These are phyloP conservation scores for Aphodius sticticus DNA, from an alignment of 2,888 invertebrate species.

Conservation along the genomic window DNA sequence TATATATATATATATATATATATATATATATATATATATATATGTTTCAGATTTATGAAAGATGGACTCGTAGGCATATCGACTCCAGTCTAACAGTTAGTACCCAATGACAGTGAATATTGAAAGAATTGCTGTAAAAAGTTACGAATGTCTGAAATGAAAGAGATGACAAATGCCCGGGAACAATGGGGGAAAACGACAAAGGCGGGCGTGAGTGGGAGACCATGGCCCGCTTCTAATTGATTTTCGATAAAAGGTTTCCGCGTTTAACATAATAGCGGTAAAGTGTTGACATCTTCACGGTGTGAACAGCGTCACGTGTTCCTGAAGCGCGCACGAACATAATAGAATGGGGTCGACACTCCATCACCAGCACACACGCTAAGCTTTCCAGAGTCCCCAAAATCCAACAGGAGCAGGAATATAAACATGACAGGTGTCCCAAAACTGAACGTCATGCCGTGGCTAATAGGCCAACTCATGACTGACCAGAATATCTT, in stretches of 20 bases:
- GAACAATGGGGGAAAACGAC: background rate
- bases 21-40: too few relatives aligned
- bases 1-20: too few relatives aligned
- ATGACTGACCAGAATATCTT: too few relatives aligned
- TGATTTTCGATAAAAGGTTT: conserved; percentile 62
- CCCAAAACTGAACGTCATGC: too few relatives aligned
- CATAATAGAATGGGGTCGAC: conserved; percentile 6
- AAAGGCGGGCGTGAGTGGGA: background rate
- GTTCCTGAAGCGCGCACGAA: conserved; percentile 32
- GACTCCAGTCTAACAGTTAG: too few relatives aligned
- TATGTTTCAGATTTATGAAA: too few relatives aligned
- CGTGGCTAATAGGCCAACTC: too few relatives aligned
- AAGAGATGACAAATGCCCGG: background rate
- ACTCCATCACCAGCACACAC: conserved; percentile 28
- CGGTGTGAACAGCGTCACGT: conserved; percentile 53
- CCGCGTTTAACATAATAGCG: conserved; percentile 60
- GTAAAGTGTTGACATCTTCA: conserved; percentile 59
- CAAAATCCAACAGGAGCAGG: background rate
- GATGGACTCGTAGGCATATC: too few relatives aligned
- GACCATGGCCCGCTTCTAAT: conserved; percentile 61
- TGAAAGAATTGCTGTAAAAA: too few relatives aligned
- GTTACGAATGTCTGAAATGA: background rate
- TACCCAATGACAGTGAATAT: too few relatives aligned
- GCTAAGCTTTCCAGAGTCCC: background rate
- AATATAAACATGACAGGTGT: too few relatives aligned